Base-by-base conservation (phyloP, 2,797 vertebrate species). In the Pygocentrus nattereri region DNA sequence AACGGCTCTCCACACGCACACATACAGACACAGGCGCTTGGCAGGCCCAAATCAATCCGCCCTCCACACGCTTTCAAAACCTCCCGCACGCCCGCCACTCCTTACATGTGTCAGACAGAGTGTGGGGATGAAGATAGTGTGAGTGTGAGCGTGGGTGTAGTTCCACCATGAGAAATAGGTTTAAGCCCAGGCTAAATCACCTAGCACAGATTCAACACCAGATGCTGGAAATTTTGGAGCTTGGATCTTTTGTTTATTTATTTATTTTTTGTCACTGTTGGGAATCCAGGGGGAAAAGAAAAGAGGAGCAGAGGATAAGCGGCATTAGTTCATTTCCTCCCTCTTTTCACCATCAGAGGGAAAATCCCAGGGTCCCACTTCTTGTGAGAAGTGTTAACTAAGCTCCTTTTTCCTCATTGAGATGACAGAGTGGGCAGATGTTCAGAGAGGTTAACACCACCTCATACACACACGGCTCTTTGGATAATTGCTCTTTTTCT, bases 61-160 rank as follows among this genome's bases (percentile, higher is more conserved):
- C 44, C 78, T 64, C 49, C 41, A 71, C 70, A 25, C 34, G 68
- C 54, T 61, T 74, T 81, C 50, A 76, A 80, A 84, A 64, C 58
- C 68, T 54, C 69, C 68, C 50, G 74, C 79, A 81, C 50, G 74
- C 70, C 71, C 72, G 74, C 73, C 62, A 52, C 69, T 80, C 54
- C 79, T 81, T 84, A 84, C 79, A 74, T 81, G 76, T 78, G 79
- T 78, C 83, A 69, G 74, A 59, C 58, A 74, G 54, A 68, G 69
- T 74, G 74, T 81, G 78, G 61, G 77, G 27, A 77, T 52, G 74
- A 52, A 68, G 79, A 81, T 78, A 81, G 25, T 18, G 62, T 18
- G 62, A 18, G 62, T 27, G 80, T 12, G 58, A 73, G 81, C 25
- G 70, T 49, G 44, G 59, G 74, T 64, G 67, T 56, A 52, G 54